These are phyloP conservation scores for Styela plicata DNA, from an alignment of 23 tunicate genomes.

Conservation along the genomic window DNA sequence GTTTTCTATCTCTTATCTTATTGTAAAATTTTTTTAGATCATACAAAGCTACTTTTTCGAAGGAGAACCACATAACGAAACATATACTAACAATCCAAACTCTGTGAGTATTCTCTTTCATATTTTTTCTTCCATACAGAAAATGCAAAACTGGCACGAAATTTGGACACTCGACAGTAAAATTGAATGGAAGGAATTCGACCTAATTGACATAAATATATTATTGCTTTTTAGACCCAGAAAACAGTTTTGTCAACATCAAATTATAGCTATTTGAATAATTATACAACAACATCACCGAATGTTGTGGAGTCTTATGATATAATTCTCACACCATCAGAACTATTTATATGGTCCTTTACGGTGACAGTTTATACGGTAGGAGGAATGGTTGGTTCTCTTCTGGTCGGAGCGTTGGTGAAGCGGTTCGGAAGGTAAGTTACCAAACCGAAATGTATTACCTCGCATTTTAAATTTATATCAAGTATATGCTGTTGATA, in stretches of 20 bases:
- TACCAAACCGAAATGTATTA: too few species aligned
- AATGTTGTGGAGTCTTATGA: neutral
- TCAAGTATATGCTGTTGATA: too few species aligned
- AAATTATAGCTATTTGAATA: neutral
- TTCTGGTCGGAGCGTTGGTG: constrained; percentile 44
- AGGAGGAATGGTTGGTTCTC: constrained; percentile 96
- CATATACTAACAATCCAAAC: neutral
- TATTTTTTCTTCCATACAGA: too few species aligned
- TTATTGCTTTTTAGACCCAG: neutral
- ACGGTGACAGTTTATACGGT: constrained; percentile 90
- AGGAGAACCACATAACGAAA: neutral
- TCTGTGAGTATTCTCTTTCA: too few species aligned
- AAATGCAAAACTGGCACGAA: too few species aligned
- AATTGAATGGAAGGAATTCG: too few species aligned
- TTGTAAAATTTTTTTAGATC: constrained; percentile 16
- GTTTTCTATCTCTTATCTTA: too few species aligned
- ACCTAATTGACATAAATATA: too few species aligned
- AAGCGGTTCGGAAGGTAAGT: constrained; percentile 67
- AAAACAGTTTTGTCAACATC: neutral
- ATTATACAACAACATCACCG: neutral
- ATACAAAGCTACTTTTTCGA: constrained; percentile 31
- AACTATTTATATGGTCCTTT: constrained; percentile 70
- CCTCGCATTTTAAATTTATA: too few species aligned
- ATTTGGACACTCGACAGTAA: too few species aligned
- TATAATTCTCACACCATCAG: constrained; percentile 25